Conservation (phyloP, 2,113 vertebrate species). For the Benitochromis conjunctus region DNA sequence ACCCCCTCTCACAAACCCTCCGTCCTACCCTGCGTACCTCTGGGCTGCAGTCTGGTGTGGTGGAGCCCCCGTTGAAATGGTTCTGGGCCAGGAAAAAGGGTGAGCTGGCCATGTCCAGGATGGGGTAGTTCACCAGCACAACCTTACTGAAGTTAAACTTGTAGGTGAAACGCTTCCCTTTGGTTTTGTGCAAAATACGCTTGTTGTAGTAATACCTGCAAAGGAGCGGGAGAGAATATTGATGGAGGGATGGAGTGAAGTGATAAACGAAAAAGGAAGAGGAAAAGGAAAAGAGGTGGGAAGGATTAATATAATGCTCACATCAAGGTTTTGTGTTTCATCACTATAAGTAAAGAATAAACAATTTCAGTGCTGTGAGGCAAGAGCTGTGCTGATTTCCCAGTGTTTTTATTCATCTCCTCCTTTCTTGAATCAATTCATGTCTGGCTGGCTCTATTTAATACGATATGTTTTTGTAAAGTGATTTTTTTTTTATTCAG, state of each 20-base stretch:
- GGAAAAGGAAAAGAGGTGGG: conserved; percentile 37
- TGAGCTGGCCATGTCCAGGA: conserved; percentile 85
- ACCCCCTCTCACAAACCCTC: not conserved
- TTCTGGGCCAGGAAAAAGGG: conserved; percentile 83
- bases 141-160: conserved; percentile 97
- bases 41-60: conserved; percentile 79
- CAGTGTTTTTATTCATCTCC: conserved; percentile 63
- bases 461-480: conserved; percentile 41
- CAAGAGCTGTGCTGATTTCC: conserved; percentile 57
- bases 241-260: conserved; percentile 19
- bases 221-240: conserved; percentile 19
- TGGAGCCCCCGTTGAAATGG: conserved; percentile 77
- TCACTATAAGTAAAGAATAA: conserved; percentile 47
- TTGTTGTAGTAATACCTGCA: conserved; percentile 93
- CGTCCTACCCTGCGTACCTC: conserved; percentile 72
- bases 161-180: conserved; percentile 93
- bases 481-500: conserved; percentile 41
- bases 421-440: conserved; percentile 59
- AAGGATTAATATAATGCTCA: conserved; percentile 59
- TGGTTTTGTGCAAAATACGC: conserved; percentile 92
- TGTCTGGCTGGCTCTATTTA: conserved; percentile 48
- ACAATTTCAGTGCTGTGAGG: conserved; percentile 49
- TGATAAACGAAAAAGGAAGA: conserved; percentile 34
- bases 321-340: conserved; percentile 59
- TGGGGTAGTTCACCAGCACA: conserved; percentile 86